Evolutionary conservation across 2,888 invertebrate genomes (phyloP), one percentile per base, ranked within the genome.

Genomic region (Tiliacea aurago): DNA sequence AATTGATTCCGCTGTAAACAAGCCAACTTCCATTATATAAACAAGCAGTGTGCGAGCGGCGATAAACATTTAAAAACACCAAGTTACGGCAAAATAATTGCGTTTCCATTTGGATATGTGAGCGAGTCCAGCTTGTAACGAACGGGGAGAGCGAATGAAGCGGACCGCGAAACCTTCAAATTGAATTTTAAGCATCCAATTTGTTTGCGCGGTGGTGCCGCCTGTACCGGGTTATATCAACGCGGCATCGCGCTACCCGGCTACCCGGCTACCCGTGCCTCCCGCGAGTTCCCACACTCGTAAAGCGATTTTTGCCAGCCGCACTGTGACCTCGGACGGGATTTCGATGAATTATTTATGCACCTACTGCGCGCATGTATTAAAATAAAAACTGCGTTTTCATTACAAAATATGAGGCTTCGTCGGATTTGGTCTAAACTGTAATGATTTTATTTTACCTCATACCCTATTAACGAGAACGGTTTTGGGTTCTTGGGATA

Each of bases 151-250:
- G 91, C 93, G 93, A 94, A 95, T 95, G 94, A 95, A 95, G 93
- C 93, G 94, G 93, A 94, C 96, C 96, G 94, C 95, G 95, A 95
- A 96, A 95, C 96, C 95, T 95, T 95, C 93, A 95, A 95, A 96
- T 96, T 96, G 96, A 96, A 96, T 96, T 96, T 96, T 95, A 96
- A 95, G 96, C 95, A 94, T 96, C 95, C 96, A 96, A 96, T 96
- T 95, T 95, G 96, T 95, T 96, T 94, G 94, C 91, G 90, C 92
- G 89, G 92, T 91, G 90, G 92, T 90, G 90, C 92, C 90, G 93
- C 87, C 89, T 84, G 87, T 84, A 82, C 78, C 78, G 85, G 90
- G 90, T 90, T 90, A 90, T 92, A 91, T 91, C 89, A 91, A 90
- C 90, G 89, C 83, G 87, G 86, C 83, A 87, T 87, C 89, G 86